phyloP scores from a whole-genome alignment of 2,113 vertebrate genomes.

The Suncus etruscus region DNA sequence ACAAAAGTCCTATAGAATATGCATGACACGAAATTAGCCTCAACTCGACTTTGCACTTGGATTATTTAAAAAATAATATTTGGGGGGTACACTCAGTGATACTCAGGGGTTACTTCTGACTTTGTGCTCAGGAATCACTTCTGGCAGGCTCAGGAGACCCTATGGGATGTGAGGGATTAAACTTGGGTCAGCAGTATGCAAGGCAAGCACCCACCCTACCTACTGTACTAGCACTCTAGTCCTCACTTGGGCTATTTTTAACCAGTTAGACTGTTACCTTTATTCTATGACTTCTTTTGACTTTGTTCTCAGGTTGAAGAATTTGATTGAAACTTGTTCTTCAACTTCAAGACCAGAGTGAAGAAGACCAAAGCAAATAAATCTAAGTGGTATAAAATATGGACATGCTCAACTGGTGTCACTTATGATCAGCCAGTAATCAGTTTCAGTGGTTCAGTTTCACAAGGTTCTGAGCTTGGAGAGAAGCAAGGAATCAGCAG shows the following conservation, averaged over 20 bases:
- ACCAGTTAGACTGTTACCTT: neutral
- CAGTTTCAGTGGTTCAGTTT: neutral
- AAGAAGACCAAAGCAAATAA: constrained; percentile 55
- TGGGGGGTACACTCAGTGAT: no score
- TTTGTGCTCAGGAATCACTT: no score
- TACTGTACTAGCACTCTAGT: no score
- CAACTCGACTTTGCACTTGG: neutral
- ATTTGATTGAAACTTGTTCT: constrained; percentile 55
- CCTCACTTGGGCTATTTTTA: neutral
- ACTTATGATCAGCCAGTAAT: constrained; percentile 15
- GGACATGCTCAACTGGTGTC: neutral
- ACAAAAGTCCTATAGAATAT: constrained; percentile 35
- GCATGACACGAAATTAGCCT: neutral
- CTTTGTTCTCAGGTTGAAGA: constrained; percentile 46
- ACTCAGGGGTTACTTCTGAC: no score
- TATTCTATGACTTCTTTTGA: constrained; percentile 43
- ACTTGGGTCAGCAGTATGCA: no score
- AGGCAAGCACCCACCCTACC: no score
- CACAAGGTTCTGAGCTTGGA: neutral
- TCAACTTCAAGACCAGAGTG: constrained; percentile 16
- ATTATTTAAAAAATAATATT: neutral
- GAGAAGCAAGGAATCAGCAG: neutral
- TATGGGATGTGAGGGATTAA: no score
- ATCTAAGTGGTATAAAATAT: constrained; percentile 40
- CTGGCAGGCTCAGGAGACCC: no score